Evolutionary conservation across 1,140 invertebrate species (phyloP).

Genomic region (Zaprionus davidi): DNA sequence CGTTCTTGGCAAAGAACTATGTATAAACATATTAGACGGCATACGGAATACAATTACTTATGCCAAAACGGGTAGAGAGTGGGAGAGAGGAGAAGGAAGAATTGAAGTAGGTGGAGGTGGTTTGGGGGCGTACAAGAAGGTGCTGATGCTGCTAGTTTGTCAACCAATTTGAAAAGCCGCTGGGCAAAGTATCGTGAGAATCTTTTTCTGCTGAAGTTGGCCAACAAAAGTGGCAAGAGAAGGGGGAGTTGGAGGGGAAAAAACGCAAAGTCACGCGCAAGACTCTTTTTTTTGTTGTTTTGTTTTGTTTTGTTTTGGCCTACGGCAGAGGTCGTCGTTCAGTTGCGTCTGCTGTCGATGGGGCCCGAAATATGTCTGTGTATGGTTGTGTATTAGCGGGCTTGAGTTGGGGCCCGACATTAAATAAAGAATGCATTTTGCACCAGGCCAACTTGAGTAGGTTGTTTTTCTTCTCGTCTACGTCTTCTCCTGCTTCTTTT

Average conservation of each 20-base stretch:
- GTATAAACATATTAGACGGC: slow-evolving; percentile 45
- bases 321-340: slow-evolving; percentile 24
- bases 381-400: neutral
- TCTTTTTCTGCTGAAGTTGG: slow-evolving; percentile 51
- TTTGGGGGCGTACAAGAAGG: slow-evolving; percentile 36
- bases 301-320: neutral
- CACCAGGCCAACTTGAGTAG: slow-evolving; percentile 15
- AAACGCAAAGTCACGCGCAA: slow-evolving; percentile 69
- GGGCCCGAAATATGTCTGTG: slow-evolving; percentile 21
- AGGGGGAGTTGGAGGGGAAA: slow-evolving; percentile 16
- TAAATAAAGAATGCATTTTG: slow-evolving; percentile 52
- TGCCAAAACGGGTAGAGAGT: neutral
- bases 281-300: slow-evolving; percentile 58
- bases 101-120: no score
- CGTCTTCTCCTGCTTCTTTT: neutral
- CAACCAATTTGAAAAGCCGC: slow-evolving; percentile 70
- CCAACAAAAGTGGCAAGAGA: slow-evolving; percentile 7
- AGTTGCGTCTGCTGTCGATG: slow-evolving; percentile 28
- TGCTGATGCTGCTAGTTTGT: slow-evolving; percentile 69
- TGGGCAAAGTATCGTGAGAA: slow-evolving; percentile 66
- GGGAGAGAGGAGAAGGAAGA: neutral
- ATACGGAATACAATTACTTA: slow-evolving; percentile 40
- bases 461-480: neutral
- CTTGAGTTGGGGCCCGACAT: slow-evolving; percentile 33
- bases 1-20: slow-evolving; percentile 43